Evolutionary conservation across 2,888 invertebrate genomes (phyloP), one percentile per base, ranked within the genome.

Genomic region (Drosophila meridionalis): DNA sequence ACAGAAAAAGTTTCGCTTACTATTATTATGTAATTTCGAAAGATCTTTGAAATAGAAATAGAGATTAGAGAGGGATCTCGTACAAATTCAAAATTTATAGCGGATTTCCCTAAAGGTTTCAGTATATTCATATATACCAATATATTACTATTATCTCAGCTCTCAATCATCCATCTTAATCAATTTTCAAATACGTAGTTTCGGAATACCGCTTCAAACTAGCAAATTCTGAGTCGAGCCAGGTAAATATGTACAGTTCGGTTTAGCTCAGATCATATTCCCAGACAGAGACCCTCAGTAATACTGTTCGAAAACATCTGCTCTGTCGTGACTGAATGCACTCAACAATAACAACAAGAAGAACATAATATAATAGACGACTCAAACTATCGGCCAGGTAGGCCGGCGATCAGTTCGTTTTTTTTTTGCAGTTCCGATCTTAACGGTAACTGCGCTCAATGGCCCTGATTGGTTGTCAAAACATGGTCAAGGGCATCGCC

Each of bases 401-500:
- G 64, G 14, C n/a, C 2, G 11, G 9, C n/a, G 38, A 38, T 65
- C 50, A 42, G 28, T 57, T 64, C 20, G 28, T 32, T 26, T 26
- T 12, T 45, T 47, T 48, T 67, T 52, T 14, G 30, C 38, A 47
- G 71, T 53, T 55, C 14, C 40, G 43, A 67, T 65, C 48, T 69
- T 85, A 83, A 85, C 83, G 80, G 83, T 76, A 66, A 43, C 48
- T 28, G 55, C 30, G 63, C 43, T 55, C 38, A 6, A 14, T 40
- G 42, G 12, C 69, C 78, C 50, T 68, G 57, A 52, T 20, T 56
- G 48, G 68, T 38, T 83, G 73, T 74, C 73, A 68, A 80, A 87
- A 87, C 69, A 84, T 84, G 82, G 82, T 82, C 84, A 87, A 87
- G 84, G 87, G 73, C 84, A 84, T 56, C 58, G 65, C 40, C 68